phyloP scores from a whole-genome alignment of 1,140 invertebrate genomes.

The Pseudachorutes palmiensis region DNA sequence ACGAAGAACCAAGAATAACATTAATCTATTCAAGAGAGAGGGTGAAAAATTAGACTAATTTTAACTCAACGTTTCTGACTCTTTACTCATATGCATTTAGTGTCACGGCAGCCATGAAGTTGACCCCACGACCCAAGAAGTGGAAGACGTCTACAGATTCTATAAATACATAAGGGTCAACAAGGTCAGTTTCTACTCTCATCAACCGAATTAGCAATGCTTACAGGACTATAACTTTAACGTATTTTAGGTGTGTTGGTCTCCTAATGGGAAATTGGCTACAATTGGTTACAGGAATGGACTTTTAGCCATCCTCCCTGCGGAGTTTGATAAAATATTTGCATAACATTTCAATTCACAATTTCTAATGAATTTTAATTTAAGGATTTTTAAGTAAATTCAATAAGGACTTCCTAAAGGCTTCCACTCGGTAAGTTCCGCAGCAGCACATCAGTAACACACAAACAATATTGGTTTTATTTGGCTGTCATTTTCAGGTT shows the following conservation, averaged over 20 bases:
- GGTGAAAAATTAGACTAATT: constrained; percentile 10
- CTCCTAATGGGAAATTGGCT: constrained; percentile 20
- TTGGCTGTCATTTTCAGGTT: too few species aligned
- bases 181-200: constrained; percentile 25
- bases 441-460: too few species aligned
- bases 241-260: constrained; percentile 25
- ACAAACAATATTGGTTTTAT: too few species aligned
- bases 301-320: constrained; percentile 16
- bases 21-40: constrained; percentile 20
- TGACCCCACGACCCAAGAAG: constrained; percentile 12
- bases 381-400: too few species aligned
- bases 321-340: constrained; percentile 8
- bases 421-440: too few species aligned
- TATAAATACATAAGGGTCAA: constrained; percentile 21
- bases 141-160: constrained; percentile 21
- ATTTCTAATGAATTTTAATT: neutral
- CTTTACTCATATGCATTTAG: constrained; percentile 5
- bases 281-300: constrained; percentile 29
- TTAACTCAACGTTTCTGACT: neutral
- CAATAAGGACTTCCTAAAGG: too few species aligned
- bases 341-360: neutral
- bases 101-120: neutral
- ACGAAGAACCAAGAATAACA: constrained; percentile 17
- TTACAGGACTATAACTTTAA: neutral
- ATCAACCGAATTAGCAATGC: too few species aligned